Percentiles rank a stretch among this genome's conserved stretches.
Evolutionary conservation across 2,113 vertebrate genomes (phyloP).

Genomic region (Delphinapterus leucas): DNA sequence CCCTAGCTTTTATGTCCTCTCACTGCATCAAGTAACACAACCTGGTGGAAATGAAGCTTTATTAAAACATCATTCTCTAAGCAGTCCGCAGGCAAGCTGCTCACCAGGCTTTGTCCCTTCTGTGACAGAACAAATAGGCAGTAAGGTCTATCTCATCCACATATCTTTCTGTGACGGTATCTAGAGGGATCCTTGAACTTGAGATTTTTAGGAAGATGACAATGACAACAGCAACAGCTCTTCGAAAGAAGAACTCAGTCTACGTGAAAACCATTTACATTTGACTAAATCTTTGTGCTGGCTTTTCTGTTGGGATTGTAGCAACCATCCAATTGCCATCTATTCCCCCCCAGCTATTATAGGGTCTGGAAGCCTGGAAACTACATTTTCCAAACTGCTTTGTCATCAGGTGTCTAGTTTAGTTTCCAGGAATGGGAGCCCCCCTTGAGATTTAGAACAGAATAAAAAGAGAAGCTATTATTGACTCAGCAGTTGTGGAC

Average conservation of each 20-base stretch:
- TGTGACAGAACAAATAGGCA: not conserved
- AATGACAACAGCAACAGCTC: not conserved
- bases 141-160: not conserved
- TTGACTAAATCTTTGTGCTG: not conserved
- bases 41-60: not conserved
- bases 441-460: not conserved
- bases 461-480: not conserved
- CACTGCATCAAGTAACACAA: too few species aligned
- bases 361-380: not conserved
- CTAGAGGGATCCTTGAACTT: not conserved
- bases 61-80: not conserved
- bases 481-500: not conserved
- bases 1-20: not conserved
- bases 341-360: fast-evolving
- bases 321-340: not conserved
- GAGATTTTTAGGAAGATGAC: not conserved
- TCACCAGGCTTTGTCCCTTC: not conserved
- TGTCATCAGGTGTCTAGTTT: not conserved
- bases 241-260: not conserved
- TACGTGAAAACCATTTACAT: not conserved
- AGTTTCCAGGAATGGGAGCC: not conserved
- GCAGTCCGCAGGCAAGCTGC: not conserved
- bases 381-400: not conserved
- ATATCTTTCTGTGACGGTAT: not conserved
- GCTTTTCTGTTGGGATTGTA: not conserved